phyloP scores from a whole-genome alignment of 2,888 invertebrate species.

The Tetragonula carbonaria region DNA sequence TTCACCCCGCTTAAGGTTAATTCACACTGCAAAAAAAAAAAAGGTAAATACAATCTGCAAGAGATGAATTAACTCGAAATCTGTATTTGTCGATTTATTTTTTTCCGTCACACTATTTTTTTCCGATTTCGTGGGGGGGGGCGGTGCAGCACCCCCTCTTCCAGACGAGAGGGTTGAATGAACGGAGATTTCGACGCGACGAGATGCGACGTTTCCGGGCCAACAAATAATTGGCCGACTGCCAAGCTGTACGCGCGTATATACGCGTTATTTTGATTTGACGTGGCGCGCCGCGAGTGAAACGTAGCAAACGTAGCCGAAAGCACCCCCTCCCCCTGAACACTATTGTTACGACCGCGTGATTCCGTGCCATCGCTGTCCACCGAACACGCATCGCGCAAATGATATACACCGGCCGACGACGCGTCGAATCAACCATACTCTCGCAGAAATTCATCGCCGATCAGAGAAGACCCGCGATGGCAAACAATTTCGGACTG shows the following conservation, averaged over 20 bases:
- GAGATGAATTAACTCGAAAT: too few species aligned
- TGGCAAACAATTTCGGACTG: background rate
- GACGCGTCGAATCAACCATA: slow-evolving; percentile 7
- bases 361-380: slow-evolving; percentile 12
- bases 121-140: background rate
- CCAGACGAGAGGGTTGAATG: background rate
- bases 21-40: too few species aligned
- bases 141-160: background rate
- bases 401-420: slow-evolving; percentile 29
- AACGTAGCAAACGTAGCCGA: background rate
- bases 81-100: background rate
- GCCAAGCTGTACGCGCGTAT: slow-evolving; percentile 53
- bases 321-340: too few species aligned
- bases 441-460: slow-evolving; percentile 9
- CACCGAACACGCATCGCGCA: background rate
- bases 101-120: background rate
- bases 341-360: slow-evolving; percentile 27
- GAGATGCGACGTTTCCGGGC: slow-evolving; percentile 49
- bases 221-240: slow-evolving; percentile 63
- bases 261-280: slow-evolving; percentile 52
- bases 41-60: too few species aligned
- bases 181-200: slow-evolving; percentile 1
- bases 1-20: too few species aligned
- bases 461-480: background rate
- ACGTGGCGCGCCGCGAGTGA: slow-evolving; percentile 26